phyloP scores from a whole-genome alignment of 2,113 vertebrate species.

The Protomyctophum bolini region DNA sequence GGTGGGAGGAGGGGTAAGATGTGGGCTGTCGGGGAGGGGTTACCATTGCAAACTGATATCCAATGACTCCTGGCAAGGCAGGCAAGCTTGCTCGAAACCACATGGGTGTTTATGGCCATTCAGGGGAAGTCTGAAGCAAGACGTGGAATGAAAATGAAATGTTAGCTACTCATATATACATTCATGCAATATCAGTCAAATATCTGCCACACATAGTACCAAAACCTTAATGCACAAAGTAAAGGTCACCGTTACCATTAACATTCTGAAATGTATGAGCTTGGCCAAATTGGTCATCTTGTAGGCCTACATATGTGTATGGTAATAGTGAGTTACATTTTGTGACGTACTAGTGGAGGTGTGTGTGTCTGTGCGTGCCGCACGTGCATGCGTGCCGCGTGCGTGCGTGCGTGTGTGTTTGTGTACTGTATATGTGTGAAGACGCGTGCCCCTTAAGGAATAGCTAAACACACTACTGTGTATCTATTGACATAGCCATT shows the following conservation, averaged over 20 bases:
- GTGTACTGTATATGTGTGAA: conserved; percentile 1
- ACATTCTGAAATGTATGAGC: too few species aligned
- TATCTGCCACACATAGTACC: too few species aligned
- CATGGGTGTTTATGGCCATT: conserved; percentile 10
- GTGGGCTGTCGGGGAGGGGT: conserved; percentile 4
- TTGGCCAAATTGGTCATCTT: too few species aligned
- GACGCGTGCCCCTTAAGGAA: conserved; percentile 22
- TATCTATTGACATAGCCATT: conserved; percentile 42
- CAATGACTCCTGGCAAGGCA: neutral
- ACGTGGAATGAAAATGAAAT: neutral
- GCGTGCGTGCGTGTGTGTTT: neutral
- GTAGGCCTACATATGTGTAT: neutral
- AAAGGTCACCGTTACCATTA: too few species aligned
- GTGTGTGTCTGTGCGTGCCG: neutral
- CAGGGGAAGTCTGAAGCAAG: neutral
- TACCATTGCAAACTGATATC: neutral
- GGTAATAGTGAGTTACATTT: too few species aligned
- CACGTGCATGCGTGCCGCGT: too few species aligned
- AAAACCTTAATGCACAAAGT: too few species aligned
- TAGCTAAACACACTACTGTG: conserved; percentile 12
- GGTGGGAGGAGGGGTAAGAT: conserved; percentile 24
- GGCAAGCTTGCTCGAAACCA: neutral
- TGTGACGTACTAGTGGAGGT: too few species aligned
- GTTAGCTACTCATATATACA: too few species aligned
- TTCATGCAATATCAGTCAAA: too few species aligned